Evolutionary conservation across 2,888 invertebrate species (phyloP).

Genomic region (Agonum fuliginosum): DNA sequence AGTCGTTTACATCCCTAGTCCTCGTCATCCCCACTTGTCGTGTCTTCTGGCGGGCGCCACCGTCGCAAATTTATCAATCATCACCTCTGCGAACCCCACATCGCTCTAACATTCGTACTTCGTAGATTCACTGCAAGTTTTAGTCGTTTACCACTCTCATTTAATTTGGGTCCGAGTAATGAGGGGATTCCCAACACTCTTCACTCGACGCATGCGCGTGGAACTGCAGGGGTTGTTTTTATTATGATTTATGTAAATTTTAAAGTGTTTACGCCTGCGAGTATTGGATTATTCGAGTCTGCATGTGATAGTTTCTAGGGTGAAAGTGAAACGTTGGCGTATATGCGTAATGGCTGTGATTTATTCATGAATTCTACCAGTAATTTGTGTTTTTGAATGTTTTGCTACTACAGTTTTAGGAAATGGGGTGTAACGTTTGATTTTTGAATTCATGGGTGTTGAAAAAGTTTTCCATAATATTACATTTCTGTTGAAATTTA

Average conservation of each 20-base stretch:
- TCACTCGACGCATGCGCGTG: neutral
- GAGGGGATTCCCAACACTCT: slow-evolving; percentile 41
- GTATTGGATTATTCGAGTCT: slow-evolving; percentile 21
- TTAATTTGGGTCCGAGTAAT: slow-evolving; percentile 49
- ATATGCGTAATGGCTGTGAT: neutral
- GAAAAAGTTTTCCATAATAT: neutral
- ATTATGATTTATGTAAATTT: slow-evolving; percentile 59
- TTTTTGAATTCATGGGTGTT: neutral
- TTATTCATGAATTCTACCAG: neutral
- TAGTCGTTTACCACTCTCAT: slow-evolving; percentile 40
- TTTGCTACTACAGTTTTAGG: neutral
- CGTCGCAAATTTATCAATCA: slow-evolving; percentile 54
- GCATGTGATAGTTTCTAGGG: slow-evolving; percentile 33
- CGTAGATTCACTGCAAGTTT: slow-evolving; percentile 28
- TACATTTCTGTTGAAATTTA: no score
- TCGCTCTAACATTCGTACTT: slow-evolving; percentile 12
- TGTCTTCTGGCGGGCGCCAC: neutral
- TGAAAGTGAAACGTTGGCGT: slow-evolving; percentile 22
- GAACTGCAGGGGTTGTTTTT: slow-evolving; percentile 39
- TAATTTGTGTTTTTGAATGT: slow-evolving; percentile 27
- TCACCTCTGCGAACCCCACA: slow-evolving; percentile 4
- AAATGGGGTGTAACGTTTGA: neutral
- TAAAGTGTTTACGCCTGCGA: slow-evolving; percentile 53
- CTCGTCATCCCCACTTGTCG: neutral
- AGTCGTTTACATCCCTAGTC: no score